Conservation (phyloP, 2,888 invertebrate species). For the Agonum fuliginosum region DNA sequence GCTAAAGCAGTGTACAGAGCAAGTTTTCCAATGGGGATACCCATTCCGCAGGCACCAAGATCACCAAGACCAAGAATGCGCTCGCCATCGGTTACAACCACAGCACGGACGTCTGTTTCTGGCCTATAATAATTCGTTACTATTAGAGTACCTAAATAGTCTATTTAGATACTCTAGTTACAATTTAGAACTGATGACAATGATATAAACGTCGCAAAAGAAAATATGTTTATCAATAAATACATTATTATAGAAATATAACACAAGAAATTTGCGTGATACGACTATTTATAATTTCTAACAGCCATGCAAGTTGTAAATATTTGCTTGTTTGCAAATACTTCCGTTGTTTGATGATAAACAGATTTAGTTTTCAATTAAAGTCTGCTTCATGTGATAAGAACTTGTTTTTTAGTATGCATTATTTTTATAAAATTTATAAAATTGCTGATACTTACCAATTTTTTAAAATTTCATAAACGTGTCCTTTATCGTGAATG, state of each 20-base stretch:
- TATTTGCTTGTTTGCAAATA: neutral
- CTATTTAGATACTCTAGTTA: neutral
- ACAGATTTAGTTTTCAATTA: neutral
- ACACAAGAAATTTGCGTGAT: slow-evolving; percentile 14
- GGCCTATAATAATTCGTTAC: too few species aligned
- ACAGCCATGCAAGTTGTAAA: neutral
- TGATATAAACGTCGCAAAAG: too few species aligned
- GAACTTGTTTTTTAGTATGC: too few species aligned
- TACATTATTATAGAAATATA: too few species aligned
- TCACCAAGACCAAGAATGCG: slow-evolving; percentile 98
- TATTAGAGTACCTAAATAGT: too few species aligned
- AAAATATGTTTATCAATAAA: too few species aligned
- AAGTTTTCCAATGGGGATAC: slow-evolving; percentile 98
- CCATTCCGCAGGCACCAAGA: slow-evolving; percentile 98
- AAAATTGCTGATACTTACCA: slow-evolving; percentile 78
- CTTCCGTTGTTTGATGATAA: neutral
- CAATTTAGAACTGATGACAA: too few species aligned
- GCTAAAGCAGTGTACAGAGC: slow-evolving; percentile 97
- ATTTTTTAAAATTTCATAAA: slow-evolving; percentile 95
- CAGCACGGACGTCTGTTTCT: slow-evolving; percentile 88
- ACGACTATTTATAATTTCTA: neutral
- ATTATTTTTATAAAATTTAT: neutral
- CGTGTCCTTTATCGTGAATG: slow-evolving; percentile 95
- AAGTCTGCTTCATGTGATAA: neutral
- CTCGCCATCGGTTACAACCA: slow-evolving; percentile 98